Conservation (phyloP, 2,113 vertebrate genomes). For the Pyrgilauda ruficollis region DNA sequence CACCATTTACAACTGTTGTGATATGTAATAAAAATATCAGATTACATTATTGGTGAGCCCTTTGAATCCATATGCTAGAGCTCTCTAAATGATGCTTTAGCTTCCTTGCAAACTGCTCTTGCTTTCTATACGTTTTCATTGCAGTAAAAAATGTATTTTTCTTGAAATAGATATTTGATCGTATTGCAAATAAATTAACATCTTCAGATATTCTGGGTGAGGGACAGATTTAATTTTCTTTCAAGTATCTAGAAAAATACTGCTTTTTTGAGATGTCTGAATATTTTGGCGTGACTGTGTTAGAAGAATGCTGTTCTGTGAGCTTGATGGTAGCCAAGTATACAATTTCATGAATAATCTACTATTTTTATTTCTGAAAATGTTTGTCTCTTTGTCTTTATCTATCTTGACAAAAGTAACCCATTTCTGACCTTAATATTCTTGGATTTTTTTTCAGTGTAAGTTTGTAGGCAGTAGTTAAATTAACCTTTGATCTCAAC, state of each 20-base stretch:
- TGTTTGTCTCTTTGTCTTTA: not conserved
- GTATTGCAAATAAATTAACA: not conserved
- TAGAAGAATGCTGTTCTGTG: not conserved
- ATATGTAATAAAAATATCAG: not conserved
- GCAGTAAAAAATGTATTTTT: not conserved
- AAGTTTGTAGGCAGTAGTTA: not conserved
- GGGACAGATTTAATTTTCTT: not conserved
- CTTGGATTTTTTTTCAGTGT: not conserved
- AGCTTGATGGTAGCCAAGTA: not conserved
- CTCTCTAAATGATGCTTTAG: not conserved
- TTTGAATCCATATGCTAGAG: not conserved
- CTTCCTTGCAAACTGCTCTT: not conserved
- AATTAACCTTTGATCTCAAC: slow-evolving; percentile 31
- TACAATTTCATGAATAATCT: not conserved
- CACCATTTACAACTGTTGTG: not conserved
- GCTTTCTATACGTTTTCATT: not conserved
- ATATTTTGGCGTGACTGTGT: not conserved
- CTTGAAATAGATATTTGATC: not conserved
- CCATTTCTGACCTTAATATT: not conserved
- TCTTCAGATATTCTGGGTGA: not conserved
- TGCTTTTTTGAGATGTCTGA: not conserved
- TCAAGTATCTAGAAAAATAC: not conserved
- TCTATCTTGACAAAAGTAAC: not conserved
- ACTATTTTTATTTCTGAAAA: not conserved
- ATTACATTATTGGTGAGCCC: not conserved